A percentile compares a stretch with the other conserved stretches of the same genome.
phyloP scores from a whole-genome alignment of 2,113 vertebrate species.

The Odontophorus gujanensis region DNA sequence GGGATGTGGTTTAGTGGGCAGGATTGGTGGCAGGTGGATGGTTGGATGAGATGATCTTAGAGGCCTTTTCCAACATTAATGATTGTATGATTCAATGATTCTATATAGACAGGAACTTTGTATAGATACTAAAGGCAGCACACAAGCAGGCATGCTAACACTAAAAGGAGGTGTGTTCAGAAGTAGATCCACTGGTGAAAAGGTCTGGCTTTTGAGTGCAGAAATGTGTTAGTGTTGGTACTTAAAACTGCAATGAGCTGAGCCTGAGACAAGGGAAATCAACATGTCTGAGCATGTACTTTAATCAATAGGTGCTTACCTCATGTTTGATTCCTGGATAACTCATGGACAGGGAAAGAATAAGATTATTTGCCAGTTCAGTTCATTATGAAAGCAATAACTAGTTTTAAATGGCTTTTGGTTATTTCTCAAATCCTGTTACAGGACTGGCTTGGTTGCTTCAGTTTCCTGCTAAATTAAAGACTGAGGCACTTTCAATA shows the following conservation, averaged over 20 bases:
- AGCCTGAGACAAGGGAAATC: conserved; percentile 17
- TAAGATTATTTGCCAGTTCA: background rate
- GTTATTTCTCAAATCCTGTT: conserved; percentile 7
- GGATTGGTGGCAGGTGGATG: too few relatives aligned
- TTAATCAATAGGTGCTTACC: background rate
- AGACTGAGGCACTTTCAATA: background rate
- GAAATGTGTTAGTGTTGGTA: background rate
- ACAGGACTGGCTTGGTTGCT: background rate
- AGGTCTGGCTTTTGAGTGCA: background rate
- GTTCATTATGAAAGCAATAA: conserved; percentile 2
- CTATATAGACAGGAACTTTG: background rate
- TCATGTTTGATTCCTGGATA: background rate
- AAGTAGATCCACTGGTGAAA: background rate
- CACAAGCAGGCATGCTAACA: background rate
- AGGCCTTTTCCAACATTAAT: too few relatives aligned
- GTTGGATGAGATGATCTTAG: too few relatives aligned
- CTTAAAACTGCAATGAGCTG: background rate
- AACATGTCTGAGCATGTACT: background rate
- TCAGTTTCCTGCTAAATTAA: background rate
- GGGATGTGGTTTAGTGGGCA: too few relatives aligned
- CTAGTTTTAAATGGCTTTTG: background rate
- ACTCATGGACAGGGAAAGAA: background rate
- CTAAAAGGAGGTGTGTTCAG: background rate
- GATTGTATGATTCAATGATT: too few relatives aligned
- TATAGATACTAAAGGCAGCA: background rate